Base-by-base conservation (phyloP, 2,113 vertebrate species). In the Hippocampus mohnikei region DNA sequence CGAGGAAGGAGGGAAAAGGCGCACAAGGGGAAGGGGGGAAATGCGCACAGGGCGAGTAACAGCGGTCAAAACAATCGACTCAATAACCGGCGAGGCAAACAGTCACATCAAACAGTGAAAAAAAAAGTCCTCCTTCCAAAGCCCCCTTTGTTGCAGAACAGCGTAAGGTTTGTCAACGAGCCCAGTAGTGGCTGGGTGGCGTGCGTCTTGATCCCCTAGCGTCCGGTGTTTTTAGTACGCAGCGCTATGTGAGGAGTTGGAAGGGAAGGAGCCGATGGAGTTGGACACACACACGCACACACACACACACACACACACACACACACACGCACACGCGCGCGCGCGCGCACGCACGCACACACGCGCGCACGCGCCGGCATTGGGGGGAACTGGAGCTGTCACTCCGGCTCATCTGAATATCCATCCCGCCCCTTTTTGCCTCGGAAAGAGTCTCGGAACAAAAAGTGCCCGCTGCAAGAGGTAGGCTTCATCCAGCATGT, bases 381-480 rank as follows among this genome's bases (percentile, higher is more conserved):
- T 95, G 95, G 95, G 95, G 94, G 93, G 94, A 94, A 90, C 93
- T 81, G 65, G 90, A 94, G 94, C 95, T 97, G 93, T 98, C 96
- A 98, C 83, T 81, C 90, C 77, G 75, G 85, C 94, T 94, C 94
- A 96, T 97, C 93, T 96, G 94, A 96, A 97, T 98, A 94, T 91
- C 84, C 84, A 89, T 93, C 90, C 91, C 95, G 94, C 95, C 95
- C 88, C 80, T 88, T 86, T 65, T 46, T 65, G 41, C 63, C 63
- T 46, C 63, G 25, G 6, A 65, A 44, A 65, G 23, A 65, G 81
- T 84, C 80, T 70, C 73, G 72, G 77, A 88, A 88, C 87, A 90
- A 87, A 90, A 86, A 72, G 76, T 83, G 55, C 77, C 73, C 81
- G 63, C 74, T 74, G 81, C 73, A 81, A 82, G 71, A 84, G 84